These are phyloP conservation scores for Aethes cnicana DNA, from an alignment of 2,888 invertebrate genomes.

Conservation along the genomic window DNA sequence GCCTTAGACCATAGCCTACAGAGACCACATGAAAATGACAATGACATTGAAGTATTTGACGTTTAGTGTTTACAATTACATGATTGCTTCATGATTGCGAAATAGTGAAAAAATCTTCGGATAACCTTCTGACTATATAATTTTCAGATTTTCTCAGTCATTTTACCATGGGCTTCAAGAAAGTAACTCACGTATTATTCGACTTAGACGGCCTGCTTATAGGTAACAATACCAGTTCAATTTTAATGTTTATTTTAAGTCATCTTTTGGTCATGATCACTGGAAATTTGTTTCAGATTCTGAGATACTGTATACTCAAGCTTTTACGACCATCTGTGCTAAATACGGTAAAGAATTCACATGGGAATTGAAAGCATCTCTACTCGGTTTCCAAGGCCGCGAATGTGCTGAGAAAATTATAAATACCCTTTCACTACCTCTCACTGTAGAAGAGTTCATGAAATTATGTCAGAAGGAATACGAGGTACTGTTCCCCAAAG, in stretches of 20 bases:
- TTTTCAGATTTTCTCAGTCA: slow-evolving; percentile 1
- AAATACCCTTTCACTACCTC: slow-evolving; percentile 82
- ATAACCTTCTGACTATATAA: too few species aligned
- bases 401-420: slow-evolving; percentile 85
- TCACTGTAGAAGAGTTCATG: slow-evolving; percentile 85
- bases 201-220: slow-evolving; percentile 83
- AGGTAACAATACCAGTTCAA: too few species aligned
- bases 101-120: too few species aligned
- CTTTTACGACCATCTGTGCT: slow-evolving; percentile 85
- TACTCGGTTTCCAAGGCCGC: slow-evolving; percentile 86
- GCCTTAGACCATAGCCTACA: not conserved
- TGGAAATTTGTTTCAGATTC: slow-evolving; percentile 88
- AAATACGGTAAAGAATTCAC: slow-evolving; percentile 88
- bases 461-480: slow-evolving; percentile 77
- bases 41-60: not conserved
- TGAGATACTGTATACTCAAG: slow-evolving; percentile 88
- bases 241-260: too few species aligned
- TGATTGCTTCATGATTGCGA: too few species aligned
- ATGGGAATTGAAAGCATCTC: slow-evolving; percentile 88
- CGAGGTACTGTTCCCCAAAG: slow-evolving; percentile 82
- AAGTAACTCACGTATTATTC: slow-evolving; percentile 83
- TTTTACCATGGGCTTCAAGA: slow-evolving; percentile 56
- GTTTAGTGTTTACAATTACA: too few species aligned
- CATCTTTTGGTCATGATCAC: too few species aligned
- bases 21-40: not conserved